A percentile compares a stretch with the other conserved stretches of the same genome.
phyloP scores from a whole-genome alignment of 2,113 vertebrate genomes.

The Craseonycteris thonglongyai region DNA sequence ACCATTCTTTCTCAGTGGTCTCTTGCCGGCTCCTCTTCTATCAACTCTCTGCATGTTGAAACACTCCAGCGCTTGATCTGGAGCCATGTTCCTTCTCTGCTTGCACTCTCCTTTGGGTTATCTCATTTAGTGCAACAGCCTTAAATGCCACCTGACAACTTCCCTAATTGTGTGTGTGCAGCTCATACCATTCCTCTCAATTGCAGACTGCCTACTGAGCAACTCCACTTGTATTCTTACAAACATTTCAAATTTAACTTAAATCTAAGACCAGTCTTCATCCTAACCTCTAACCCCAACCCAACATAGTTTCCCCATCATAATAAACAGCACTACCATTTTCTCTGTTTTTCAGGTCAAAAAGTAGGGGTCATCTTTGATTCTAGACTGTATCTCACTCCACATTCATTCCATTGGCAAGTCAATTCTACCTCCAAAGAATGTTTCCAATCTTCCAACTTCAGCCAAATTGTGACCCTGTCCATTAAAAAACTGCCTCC shows the following conservation, averaged over 20 bases:
- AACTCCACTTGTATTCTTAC: neutral
- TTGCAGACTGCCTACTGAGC: neutral
- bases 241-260: neutral
- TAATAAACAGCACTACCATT: neutral
- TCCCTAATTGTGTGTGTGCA: neutral
- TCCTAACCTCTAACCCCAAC: neutral
- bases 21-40: neutral
- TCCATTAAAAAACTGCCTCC: neutral
- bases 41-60: neutral
- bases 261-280: neutral
- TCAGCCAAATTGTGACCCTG: neutral
- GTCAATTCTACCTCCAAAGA: neutral
- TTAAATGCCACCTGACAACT: neutral
- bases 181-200: neutral
- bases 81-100: neutral
- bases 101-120: neutral
- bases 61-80: neutral
- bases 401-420: neutral
- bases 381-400: neutral
- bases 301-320: neutral
- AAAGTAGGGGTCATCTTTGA: neutral
- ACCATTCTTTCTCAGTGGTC: neutral
- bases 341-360: neutral
- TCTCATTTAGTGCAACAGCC: neutral
- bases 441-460: neutral